Percentiles rank a stretch among this genome's conserved stretches.
These are phyloP conservation scores for Drosophila erecta DNA, from an alignment of 1,140 invertebrate genomes.

Conservation along the genomic window DNA sequence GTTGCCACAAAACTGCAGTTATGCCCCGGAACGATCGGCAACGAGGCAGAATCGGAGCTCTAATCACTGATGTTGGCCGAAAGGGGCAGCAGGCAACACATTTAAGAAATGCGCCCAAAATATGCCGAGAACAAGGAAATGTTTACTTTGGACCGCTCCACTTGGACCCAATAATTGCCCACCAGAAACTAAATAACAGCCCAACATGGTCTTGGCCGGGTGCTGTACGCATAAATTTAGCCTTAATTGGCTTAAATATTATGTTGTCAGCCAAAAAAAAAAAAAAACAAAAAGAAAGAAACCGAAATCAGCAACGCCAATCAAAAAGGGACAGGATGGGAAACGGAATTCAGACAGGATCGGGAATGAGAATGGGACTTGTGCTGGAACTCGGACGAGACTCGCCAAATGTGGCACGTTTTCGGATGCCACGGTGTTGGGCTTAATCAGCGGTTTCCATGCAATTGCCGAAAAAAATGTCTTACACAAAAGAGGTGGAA, in stretches of 20 bases:
- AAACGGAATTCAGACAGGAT: conserved; percentile 47
- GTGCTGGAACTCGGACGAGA: conserved; percentile 17
- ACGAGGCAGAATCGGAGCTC: conserved; percentile 30
- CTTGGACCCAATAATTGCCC: conserved; percentile 67
- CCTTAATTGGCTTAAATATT: conserved; percentile 82
- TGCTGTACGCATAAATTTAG: conserved; percentile 80
- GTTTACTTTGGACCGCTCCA: conserved; percentile 70
- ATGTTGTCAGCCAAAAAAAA: conserved; percentile 71
- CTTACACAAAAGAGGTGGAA: conserved; percentile 28
- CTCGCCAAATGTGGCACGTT: conserved; percentile 78
- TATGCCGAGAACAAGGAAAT: conserved; percentile 78
- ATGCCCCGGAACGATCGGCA: conserved; percentile 59
- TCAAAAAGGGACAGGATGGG: conserved; percentile 65
- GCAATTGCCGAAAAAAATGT: conserved; percentile 67
- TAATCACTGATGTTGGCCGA: conserved; percentile 35
- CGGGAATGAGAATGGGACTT: conserved; percentile 17
- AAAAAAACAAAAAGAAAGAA: conserved; percentile 14
- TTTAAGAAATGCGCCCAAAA: conserved; percentile 74
- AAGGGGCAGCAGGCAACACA: conserved; percentile 39
- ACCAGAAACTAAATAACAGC: conserved; percentile 31
- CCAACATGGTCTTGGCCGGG: conserved; percentile 55
- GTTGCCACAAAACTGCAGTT: conserved; percentile 77
- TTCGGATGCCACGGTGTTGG: conserved; percentile 72
- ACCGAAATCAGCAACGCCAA: conserved; percentile 77
- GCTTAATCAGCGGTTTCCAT: conserved; percentile 74